Conservation (phyloP, 2,888 invertebrate species). For the Drosophila paramelanica region DNA sequence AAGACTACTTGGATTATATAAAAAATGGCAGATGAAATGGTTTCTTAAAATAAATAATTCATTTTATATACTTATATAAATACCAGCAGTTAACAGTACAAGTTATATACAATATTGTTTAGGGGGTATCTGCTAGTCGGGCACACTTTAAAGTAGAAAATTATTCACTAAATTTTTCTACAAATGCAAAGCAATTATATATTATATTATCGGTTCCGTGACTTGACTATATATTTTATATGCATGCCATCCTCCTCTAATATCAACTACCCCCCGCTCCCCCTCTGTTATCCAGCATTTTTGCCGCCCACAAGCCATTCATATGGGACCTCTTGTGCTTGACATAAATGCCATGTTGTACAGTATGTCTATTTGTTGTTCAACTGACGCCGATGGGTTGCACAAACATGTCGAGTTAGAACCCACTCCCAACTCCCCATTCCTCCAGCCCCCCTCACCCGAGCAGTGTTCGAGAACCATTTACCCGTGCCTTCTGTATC, state of each 20-base stretch:
- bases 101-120: no score
- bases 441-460: background rate
- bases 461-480: conserved; percentile 12
- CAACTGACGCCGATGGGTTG: conserved; percentile 49
- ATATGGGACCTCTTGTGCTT: conserved; percentile 53
- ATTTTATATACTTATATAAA: background rate
- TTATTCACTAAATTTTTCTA: no score
- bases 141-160: no score
- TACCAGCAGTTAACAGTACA: no score
- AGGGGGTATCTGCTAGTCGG: no score
- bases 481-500: conserved; percentile 12
- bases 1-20: conserved; percentile 31
- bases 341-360: conserved; percentile 72
- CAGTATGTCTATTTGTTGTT: conserved; percentile 71
- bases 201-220: no score
- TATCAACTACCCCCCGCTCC: background rate
- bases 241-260: background rate
- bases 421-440: background rate
- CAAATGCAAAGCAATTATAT: no score
- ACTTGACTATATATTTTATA: background rate
- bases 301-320: conserved; percentile 36
- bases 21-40: background rate
- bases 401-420: conserved; percentile 43
- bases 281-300: background rate
- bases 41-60: background rate